Percentiles rank a stretch among this genome's conserved stretches.
These are phyloP conservation scores for Amorpha juglandis DNA, from an alignment of 2,888 invertebrate genomes.

Conservation along the genomic window DNA sequence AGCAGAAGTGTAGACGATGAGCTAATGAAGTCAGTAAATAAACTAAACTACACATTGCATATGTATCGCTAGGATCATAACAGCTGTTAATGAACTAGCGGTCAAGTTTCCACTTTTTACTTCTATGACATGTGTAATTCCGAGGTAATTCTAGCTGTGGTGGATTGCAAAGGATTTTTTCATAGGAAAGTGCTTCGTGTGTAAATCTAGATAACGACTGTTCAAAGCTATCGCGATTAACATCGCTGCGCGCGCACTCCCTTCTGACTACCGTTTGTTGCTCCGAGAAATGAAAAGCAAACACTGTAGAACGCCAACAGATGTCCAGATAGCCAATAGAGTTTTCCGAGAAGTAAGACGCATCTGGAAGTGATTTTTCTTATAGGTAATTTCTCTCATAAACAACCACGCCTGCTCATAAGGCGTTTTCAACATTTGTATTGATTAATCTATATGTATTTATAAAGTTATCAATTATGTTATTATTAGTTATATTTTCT, in stretches of 20 bases:
- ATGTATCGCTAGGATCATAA: constrained; percentile 14
- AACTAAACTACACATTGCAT: constrained; percentile 28
- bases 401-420: too few relatives aligned
- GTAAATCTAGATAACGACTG: constrained; percentile 65
- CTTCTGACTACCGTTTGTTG: constrained; percentile 69
- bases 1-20: constrained; percentile 29
- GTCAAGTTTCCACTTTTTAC: constrained; percentile 11
- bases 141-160: constrained; percentile 16
- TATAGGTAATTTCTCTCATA: too few relatives aligned
- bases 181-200: constrained; percentile 53
- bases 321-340: constrained; percentile 83
- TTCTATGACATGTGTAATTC: constrained; percentile 21
- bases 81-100: background rate
- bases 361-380: constrained; percentile 46
- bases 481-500: background rate
- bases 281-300: constrained; percentile 81
- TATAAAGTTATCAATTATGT: too few relatives aligned
- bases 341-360: constrained; percentile 50
- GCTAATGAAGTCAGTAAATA: constrained; percentile 31
- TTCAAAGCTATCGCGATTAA: constrained; percentile 77
- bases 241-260: constrained; percentile 76
- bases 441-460: too few relatives aligned
- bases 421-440: background rate
- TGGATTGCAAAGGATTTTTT: constrained; percentile 50
- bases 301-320: constrained; percentile 76